Conservation (phyloP, 2,888 invertebrate genomes). For the Trilocha varians region DNA sequence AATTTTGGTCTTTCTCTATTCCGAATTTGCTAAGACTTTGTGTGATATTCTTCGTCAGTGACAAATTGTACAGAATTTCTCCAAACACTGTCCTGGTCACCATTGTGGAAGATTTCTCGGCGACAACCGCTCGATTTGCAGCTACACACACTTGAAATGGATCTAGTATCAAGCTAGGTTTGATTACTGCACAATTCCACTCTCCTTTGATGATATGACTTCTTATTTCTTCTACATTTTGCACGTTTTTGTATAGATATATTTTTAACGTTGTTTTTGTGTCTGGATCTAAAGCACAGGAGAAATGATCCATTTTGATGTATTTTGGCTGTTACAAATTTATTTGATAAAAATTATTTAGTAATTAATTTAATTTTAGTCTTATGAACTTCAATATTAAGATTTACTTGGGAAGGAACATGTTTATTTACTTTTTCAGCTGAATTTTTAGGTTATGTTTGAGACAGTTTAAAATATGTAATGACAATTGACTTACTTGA, state of each 20-base stretch:
- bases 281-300: slow-evolving; percentile 52
- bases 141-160: slow-evolving; percentile 75
- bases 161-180: slow-evolving; percentile 74
- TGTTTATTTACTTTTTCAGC: too few species aligned
- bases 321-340: too few species aligned
- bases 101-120: slow-evolving; percentile 56
- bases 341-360: too few species aligned
- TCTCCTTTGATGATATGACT: slow-evolving; percentile 69
- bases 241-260: slow-evolving; percentile 72
- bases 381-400: too few species aligned
- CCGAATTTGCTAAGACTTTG: slow-evolving; percentile 79
- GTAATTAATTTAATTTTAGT: too few species aligned
- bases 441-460: too few species aligned
- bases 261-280: slow-evolving; percentile 56
- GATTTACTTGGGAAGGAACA: too few species aligned
- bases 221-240: slow-evolving; percentile 70
- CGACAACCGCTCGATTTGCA: slow-evolving; percentile 76
- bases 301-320: slow-evolving; percentile 27
- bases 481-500: too few species aligned
- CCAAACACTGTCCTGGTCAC: slow-evolving; percentile 76
- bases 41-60: slow-evolving; percentile 78
- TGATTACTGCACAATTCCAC: slow-evolving; percentile 76
- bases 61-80: slow-evolving; percentile 80
- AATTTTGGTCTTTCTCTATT: slow-evolving; percentile 43
- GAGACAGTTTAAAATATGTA: too few species aligned